Base-by-base conservation (phyloP, 2,888 invertebrate genomes). In the Drosophila greeni region DNA sequence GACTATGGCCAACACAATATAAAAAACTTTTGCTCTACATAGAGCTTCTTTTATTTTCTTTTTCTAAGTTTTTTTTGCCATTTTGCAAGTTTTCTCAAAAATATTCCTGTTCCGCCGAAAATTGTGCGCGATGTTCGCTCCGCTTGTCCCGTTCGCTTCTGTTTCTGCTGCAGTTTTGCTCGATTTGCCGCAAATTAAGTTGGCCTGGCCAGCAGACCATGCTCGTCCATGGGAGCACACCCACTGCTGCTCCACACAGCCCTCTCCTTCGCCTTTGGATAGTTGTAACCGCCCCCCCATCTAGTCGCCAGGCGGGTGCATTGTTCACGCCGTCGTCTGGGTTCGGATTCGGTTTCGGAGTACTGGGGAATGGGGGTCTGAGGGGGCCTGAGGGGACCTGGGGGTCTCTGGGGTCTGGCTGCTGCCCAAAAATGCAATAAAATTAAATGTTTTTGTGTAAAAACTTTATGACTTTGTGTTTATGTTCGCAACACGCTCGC, bases 401-500 rank as follows among this genome's bases (percentile, higher is more conserved):
- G 26, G 26, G 39, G 18, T 31, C 45, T 57, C 45, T 61, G 51
- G 67, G 43, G 51, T 59, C 72, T 59, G 70, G 72, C 67, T 59
- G 72, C 64, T 72, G 84, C 82, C 84, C 82, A 82, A 82, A 81
- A 82, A 82, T 84, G 82, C 81, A 81, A 84, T 81, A 81, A 81
- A 81, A 81, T 84, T 81, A 81, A 81, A 81, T 82, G 82, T 75
- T 82, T 79, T 82, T 84, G 80, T 82, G 75, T 82, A 82, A 82
- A 80, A 82, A 82, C 67, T 82, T 82, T 82, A 82, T 84, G 84
- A 82, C 84, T 82, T 77, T 82, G 80, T 82, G 81, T 82, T 84
- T 82, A 82, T 81, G 81, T 84, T 77, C 70, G 75, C 68, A 72
- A 70, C 83, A 81, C 76, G 72, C 72, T 74, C 60, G 66, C 43